Base-by-base conservation (phyloP, 2,797 vertebrate genomes). In the Alauda arvensis region DNA sequence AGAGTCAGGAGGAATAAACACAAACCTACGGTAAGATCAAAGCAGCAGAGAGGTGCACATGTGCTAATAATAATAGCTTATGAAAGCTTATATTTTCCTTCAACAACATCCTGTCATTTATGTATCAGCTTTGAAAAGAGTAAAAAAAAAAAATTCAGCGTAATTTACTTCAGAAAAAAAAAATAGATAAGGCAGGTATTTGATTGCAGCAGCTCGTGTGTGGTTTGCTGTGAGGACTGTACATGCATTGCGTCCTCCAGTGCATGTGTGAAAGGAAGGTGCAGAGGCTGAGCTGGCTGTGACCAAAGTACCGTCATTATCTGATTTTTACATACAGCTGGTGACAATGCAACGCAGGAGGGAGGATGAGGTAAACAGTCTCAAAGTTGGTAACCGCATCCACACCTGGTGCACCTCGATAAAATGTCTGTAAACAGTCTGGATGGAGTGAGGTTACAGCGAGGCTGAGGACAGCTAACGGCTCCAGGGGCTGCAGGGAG, bases 341-440 rank as follows among this genome's bases (percentile, higher is more conserved):
- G 85, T 91, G 95, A 95, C 92, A 93, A 26, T 74, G 89, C 42
- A 79, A 91, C 94, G 96, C 97, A 95, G 96, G 97, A 97, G 95
- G 96, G 97, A 98, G 97, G 96, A 89, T 96, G 97, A 97, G 97
- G 97, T 98, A 98, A 98, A 98, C 98, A 98, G 96, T 97, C 96
- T 96, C 96, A 89, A 39, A 96, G 95, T 82, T 39, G 61, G 95
- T 97, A 98, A 98, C 98, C 97, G 92, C 98, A 97, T 66, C 94
- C 96, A 97, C 98, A 98, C 98, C 97, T 98, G 98, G 97, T 96
- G 96, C 93, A 95, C 97, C 96, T 95, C 96, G 94, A 94, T 95
- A 93, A 95, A 93, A 91, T 94, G 92, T 87, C 96, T 97, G 95
- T 95, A 97, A 97, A 97, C 96, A 96, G 86, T 94, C 95, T 91